These are phyloP conservation scores for Pardalotus punctatus DNA, from an alignment of 2,113 vertebrate genomes.

Conservation along the genomic window DNA sequence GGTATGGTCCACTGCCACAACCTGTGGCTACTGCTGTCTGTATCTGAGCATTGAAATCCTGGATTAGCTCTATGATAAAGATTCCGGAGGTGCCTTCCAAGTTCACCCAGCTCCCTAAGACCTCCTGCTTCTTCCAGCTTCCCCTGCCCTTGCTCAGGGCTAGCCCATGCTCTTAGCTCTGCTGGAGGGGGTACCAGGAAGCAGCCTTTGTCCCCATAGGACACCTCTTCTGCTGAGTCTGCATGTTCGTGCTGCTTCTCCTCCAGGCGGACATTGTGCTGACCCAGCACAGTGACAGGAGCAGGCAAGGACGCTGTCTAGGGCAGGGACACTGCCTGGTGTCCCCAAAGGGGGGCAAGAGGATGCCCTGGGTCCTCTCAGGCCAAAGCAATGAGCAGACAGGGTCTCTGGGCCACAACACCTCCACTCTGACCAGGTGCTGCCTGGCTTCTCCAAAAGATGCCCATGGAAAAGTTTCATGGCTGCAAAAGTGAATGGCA, in stretches of 20 bases:
- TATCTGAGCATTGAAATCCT: rapidly evolving
- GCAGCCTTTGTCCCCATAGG: background rate
- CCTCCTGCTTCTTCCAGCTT: background rate
- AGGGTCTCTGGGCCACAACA: background rate
- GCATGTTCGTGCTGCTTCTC: background rate
- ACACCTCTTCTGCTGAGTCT: background rate
- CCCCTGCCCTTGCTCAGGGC: background rate
- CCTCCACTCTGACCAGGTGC: rapidly evolving
- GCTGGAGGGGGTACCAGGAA: background rate
- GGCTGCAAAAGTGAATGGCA: background rate
- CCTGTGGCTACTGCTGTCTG: background rate
- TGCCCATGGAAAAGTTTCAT: background rate
- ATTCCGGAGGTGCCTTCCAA: background rate
- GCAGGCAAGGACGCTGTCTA: background rate
- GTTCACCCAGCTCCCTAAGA: background rate
- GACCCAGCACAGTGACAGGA: background rate
- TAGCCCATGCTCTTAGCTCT: background rate
- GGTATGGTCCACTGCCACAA: too few species aligned
- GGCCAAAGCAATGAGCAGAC: background rate
- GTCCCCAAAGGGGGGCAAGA: background rate
- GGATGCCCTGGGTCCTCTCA: background rate
- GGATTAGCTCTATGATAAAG: background rate
- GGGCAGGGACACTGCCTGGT: background rate
- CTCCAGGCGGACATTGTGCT: background rate
- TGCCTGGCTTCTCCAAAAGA: background rate